Base-by-base conservation (phyloP, 2,113 vertebrate genomes). In the Toxotes jaculatrix region DNA sequence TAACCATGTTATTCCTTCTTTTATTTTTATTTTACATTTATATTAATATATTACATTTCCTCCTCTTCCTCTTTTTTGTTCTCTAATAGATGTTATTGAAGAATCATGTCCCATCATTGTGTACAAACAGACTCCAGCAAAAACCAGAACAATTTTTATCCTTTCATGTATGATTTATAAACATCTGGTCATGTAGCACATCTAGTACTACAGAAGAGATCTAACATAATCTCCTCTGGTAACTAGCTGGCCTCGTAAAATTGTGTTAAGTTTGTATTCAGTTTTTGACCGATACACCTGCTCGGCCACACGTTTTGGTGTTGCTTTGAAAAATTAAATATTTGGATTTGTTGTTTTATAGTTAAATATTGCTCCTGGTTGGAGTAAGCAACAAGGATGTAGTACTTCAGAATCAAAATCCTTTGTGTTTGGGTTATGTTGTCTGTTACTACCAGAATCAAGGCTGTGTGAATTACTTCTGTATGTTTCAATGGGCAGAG, bases 401-500 rank as follows among this genome's bases (percentile, higher is more conserved):
- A 7, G 19, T 19, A 4, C 49, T 57, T 42, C 0, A n/a, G 13
- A 57, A 32, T 21, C 31, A 23, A 51, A 73, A 27, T 60, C 51
- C 36, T 61, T 55, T 57, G 27, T 63, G 23, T 83, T 47, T 60
- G 43, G 32, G 5, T 47, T 5, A 42, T 57, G 2, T n/a, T 27
- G 19, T 47, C 43, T n/a, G 32, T 6, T 47, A 45, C 32, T 36
- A 23, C 19, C 14, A 14, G 19, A 73, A 60, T 69, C 21, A 72
- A 66, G 51, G 59, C 36, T 65, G 43, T 36, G 17, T 84, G 32
- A 36, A 69, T 77, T 17, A 36, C 27, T 27, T 27, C 62, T 31
- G n/a, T 63, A 19, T 63, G 73, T 19, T 14, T 74, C 51, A 12
- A 5, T 56, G 23, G 43, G 8, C 7, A 12, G 7, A 60, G 12